A percentile compares a stretch with the other conserved stretches of the same genome.
Evolutionary conservation across 2,113 vertebrate genomes (phyloP).

Genomic region (Bubalus kerabau): DNA sequence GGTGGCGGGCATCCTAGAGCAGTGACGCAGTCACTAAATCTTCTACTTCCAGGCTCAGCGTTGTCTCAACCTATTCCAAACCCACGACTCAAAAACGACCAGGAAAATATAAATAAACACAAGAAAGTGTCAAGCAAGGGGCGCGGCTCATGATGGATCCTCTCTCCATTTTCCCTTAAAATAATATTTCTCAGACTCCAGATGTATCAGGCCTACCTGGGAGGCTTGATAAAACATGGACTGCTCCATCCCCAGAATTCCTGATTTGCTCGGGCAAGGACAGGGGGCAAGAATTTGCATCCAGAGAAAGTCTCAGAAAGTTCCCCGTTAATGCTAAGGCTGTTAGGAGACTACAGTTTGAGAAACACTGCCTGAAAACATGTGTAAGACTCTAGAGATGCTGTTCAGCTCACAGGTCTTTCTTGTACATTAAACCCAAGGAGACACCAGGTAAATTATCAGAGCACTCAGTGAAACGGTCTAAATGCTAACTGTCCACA

Average conservation of each 20-base stretch:
- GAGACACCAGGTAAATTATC: background rate
- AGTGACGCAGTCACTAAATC: background rate
- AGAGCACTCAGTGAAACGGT: too few species aligned
- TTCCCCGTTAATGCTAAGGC: background rate
- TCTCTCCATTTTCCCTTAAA: background rate
- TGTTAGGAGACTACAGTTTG: background rate
- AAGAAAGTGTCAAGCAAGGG: background rate
- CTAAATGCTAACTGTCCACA: too few species aligned
- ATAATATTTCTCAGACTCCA: background rate
- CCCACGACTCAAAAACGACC: background rate
- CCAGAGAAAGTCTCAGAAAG: background rate
- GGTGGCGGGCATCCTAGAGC: background rate
- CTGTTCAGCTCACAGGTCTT: background rate
- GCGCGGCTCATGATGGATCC: rapidly evolving
- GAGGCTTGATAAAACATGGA: background rate
- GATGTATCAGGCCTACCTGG: background rate
- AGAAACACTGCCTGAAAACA: background rate
- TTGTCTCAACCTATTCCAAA: background rate
- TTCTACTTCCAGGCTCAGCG: background rate
- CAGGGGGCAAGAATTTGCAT: background rate
- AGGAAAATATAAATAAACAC: rapidly evolving
- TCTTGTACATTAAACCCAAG: background rate
- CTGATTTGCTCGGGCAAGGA: background rate
- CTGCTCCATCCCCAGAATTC: too few species aligned
- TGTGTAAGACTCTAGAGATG: background rate